These are phyloP conservation scores for Oryzias curvinotus DNA, from an alignment of 2,113 vertebrate species.

Conservation along the genomic window DNA sequence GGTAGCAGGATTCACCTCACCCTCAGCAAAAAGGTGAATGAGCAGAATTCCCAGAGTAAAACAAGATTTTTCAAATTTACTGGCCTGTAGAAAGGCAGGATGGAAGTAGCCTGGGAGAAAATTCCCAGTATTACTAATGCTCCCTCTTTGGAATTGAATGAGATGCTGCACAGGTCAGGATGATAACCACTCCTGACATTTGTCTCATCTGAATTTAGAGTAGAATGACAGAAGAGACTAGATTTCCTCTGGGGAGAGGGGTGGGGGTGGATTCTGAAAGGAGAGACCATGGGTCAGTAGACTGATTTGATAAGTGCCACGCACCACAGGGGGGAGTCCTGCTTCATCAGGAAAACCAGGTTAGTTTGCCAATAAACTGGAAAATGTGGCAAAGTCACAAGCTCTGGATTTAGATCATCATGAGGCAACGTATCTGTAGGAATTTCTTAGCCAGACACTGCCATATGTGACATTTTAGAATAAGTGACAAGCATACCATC, in stretches of 20 bases:
- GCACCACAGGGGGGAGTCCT: neutral
- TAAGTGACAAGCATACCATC: no score
- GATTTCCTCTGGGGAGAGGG: conserved; percentile 34
- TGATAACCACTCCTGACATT: conserved; percentile 61
- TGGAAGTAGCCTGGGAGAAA: conserved; percentile 24
- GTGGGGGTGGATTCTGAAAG: conserved; percentile 23
- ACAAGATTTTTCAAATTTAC: no score
- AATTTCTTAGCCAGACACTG: no score
- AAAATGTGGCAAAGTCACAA: no score
- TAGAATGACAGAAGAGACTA: conserved; percentile 45
- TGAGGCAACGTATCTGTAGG: no score
- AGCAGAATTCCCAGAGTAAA: no score
- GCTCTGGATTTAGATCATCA: no score
- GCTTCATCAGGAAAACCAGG: neutral
- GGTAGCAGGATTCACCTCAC: no score
- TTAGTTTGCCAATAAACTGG: no score
- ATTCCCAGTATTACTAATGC: conserved; percentile 12
- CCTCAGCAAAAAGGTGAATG: no score
- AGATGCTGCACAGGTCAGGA: conserved; percentile 48
- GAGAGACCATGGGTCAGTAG: conserved; percentile 27
- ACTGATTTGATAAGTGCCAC: conserved; percentile 25
- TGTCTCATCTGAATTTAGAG: conserved; percentile 69
- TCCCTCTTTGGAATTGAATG: conserved; percentile 30
- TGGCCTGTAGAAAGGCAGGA: no score
- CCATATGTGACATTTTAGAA: no score